These are phyloP conservation scores for Helicolenus hilgendorfi DNA, from an alignment of 2,797 vertebrate genomes.

Conservation along the genomic window DNA sequence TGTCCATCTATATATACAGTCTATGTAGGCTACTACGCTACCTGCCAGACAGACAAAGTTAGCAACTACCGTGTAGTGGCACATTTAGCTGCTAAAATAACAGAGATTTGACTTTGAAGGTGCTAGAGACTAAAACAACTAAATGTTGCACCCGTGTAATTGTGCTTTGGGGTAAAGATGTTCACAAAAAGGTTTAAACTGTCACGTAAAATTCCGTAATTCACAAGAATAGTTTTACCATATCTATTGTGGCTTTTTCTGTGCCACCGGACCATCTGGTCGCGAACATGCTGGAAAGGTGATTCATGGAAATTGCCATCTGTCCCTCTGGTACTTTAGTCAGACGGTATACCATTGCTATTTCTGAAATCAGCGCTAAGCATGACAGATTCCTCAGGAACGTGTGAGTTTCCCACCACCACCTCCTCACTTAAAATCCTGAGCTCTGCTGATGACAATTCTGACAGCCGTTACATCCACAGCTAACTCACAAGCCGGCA, in stretches of 20 bases:
- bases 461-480: conserved; percentile 56
- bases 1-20: not conserved
- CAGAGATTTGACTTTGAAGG: not conserved
- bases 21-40: not conserved
- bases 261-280: conserved; percentile 62
- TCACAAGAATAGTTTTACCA: conserved; percentile 7
- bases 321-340: conserved; percentile 58
- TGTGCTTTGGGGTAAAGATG: not conserved
- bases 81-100: not conserved
- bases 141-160: not conserved
- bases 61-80: not conserved
- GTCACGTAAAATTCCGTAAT: not conserved
- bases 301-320: conserved; percentile 76
- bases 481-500: not conserved
- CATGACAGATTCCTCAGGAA: conserved; percentile 68
- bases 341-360: conserved; percentile 56
- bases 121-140: not conserved
- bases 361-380: conserved; percentile 66
- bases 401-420: conserved; percentile 65
- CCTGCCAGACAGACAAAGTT: not conserved
- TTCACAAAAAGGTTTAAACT: not conserved
- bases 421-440: conserved; percentile 62
- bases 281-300: conserved; percentile 73
- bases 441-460: conserved; percentile 50
- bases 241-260: conserved; percentile 19